Evolutionary conservation across 2,888 invertebrate species (phyloP), one percentile per base, ranked within the genome.

Genomic region (Plemyria rubiginata): DNA sequence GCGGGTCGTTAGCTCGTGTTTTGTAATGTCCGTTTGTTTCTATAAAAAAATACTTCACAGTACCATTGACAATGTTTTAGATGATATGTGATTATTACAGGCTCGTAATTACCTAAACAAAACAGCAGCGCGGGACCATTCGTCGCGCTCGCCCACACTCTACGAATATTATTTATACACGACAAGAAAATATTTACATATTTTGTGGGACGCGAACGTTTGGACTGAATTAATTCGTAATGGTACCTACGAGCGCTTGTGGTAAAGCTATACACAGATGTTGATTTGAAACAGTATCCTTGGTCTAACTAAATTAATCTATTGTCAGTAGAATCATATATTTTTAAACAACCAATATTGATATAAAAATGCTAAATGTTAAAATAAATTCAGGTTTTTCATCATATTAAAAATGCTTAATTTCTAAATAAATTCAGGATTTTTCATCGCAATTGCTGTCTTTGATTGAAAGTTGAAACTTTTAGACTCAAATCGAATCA

Each of bases 171-270:
- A 55, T 56, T 51, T 61, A 53, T 60, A 28, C 45, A 56, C 45
- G 43, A 29, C 56, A 40, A 28, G 53, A 50, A 48, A 53, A 49
- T 62, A 65, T 65, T 62, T 60, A 60, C 59, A 62, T 65, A 60
- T 64, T n/a, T 58, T 62, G 53, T 32, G 50, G 60, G 58, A 16
- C 56, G 62, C 57, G 38, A 51, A 43, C 60, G 32, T 46, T 60
- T 9, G 40, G 40, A 51, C 49, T 46, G 41, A 54, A 54, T 61
- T 52, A 48, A 55, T 55, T 60, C 43, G 16, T 32, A 36, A 60
- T 60, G 41, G 28, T 46, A 57, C 40, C 40, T 48, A 49, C 28
- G 28, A 36, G 36, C 12, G 16, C 22, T 46, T 28, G 16, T 32
- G 28, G 13, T 55, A 46, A 46, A 22, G 46, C 36, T n/a, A 22